These are phyloP conservation scores for Mobula birostris DNA, from an alignment of 2,113 vertebrate genomes.

Conservation along the genomic window DNA sequence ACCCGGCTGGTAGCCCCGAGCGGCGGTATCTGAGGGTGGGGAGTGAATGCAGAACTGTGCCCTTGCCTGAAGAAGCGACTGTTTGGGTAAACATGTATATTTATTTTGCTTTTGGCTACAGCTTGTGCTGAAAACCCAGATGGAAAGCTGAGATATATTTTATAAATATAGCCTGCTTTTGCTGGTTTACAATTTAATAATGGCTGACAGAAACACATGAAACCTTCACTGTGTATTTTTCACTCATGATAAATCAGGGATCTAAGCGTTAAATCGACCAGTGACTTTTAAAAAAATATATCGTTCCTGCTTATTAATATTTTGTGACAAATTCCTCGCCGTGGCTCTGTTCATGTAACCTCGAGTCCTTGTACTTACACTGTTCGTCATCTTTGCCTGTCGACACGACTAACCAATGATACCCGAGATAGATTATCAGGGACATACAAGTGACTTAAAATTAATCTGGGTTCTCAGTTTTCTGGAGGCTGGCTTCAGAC, in stretches of 20 bases:
- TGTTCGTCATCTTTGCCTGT: background rate
- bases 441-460: background rate
- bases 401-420: no score
- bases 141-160: background rate
- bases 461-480: background rate
- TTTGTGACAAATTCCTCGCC: background rate
- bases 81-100: constrained; percentile 11
- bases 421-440: background rate
- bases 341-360: background rate
- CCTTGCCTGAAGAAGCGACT: background rate
- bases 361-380: background rate
- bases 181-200: background rate
- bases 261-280: background rate
- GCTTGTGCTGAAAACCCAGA: background rate
- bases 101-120: background rate
- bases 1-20: background rate
- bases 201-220: background rate
- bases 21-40: background rate
- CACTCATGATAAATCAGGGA: background rate
- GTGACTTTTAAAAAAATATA: background rate
- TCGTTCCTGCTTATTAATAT: background rate
- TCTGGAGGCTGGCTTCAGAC: background rate
- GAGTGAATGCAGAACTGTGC: background rate
- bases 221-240: background rate
- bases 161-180: constrained; percentile 4